phyloP scores from a whole-genome alignment of 2,888 invertebrate species.

The Dynastes grantii region DNA sequence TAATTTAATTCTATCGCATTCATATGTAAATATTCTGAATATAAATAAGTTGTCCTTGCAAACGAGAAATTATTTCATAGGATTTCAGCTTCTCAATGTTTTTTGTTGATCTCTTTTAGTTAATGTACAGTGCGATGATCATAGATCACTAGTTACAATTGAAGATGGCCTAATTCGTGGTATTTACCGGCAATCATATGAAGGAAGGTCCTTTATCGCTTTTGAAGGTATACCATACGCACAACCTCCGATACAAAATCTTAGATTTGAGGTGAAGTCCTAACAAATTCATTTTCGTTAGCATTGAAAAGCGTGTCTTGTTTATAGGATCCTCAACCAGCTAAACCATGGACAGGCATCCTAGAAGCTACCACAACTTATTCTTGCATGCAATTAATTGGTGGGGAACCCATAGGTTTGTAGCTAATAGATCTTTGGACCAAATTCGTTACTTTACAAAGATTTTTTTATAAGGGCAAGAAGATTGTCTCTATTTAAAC shows the following conservation, averaged over 20 bases:
- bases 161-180: slow-evolving; percentile 48
- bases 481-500: slow-evolving; percentile 80
- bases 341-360: slow-evolving; percentile 60
- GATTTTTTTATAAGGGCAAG: slow-evolving; percentile 70
- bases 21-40: no score
- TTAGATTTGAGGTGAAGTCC: slow-evolving; percentile 35
- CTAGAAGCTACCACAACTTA: slow-evolving; percentile 61
- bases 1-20: no score
- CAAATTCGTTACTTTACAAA: no score
- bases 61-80: no score
- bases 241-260: slow-evolving; percentile 28
- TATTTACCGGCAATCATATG: slow-evolving; percentile 21
- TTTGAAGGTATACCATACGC: slow-evolving; percentile 50
- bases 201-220: slow-evolving; percentile 20
- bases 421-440: slow-evolving; percentile 5
- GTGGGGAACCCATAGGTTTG: background rate
- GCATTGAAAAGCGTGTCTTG: background rate
- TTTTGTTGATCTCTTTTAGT: no score
- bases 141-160: background rate
- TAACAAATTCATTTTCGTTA: background rate
- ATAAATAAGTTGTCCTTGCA: no score
- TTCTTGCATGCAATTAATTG: slow-evolving; percentile 58
- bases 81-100: no score
- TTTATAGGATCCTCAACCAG: slow-evolving; percentile 59
- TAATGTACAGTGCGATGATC: background rate